Evolutionary conservation across 1,140 invertebrate genomes (phyloP).

Genomic region (Drosophila oshimai): DNA sequence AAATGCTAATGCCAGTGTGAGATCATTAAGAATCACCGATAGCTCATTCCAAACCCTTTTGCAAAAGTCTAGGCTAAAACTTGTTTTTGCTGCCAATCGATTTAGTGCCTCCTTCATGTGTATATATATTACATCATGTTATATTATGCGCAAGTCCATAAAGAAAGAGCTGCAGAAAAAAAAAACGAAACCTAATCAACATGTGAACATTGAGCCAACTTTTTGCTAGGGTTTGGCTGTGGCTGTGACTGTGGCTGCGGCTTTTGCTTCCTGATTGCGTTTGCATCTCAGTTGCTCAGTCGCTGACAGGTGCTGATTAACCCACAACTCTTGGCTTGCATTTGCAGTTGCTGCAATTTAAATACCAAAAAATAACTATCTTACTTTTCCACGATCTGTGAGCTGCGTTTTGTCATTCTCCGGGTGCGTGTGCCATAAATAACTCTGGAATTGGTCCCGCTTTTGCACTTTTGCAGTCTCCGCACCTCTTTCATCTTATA

Average conservation of each 20-base stretch:
- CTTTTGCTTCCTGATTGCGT: conserved; percentile 65
- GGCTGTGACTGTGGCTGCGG: no score
- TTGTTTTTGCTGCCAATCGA: conserved; percentile 29
- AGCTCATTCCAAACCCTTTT: conserved; percentile 3
- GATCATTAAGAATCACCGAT: conserved; percentile 31
- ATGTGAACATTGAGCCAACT: conserved; percentile 40
- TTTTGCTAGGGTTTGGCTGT: conserved; percentile 19
- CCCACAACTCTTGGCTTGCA: conserved; percentile 19
- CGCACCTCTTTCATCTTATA: conserved; percentile 8
- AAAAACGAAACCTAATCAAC: conserved; percentile 54
- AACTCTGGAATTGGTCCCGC: conserved; percentile 20
- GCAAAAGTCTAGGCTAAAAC: conserved; percentile 7
- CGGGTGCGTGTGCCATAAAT: conserved; percentile 56
- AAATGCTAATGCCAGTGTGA: conserved; percentile 37
- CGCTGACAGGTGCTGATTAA: conserved; percentile 75
- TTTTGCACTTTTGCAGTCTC: not conserved
- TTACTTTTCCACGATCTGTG: not conserved
- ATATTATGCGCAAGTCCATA: conserved; percentile 36
- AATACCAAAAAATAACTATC: conserved; percentile 30
- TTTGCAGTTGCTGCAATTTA: conserved; percentile 33
- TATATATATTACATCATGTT: conserved; percentile 53
- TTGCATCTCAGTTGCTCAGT: conserved; percentile 18
- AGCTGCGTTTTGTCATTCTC: conserved; percentile 42
- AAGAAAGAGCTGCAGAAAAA: conserved; percentile 3
- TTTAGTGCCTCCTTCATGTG: conserved; percentile 22